Evolutionary conservation across 2,888 invertebrate species (phyloP).

Genomic region (Hyalella azteca): DNA sequence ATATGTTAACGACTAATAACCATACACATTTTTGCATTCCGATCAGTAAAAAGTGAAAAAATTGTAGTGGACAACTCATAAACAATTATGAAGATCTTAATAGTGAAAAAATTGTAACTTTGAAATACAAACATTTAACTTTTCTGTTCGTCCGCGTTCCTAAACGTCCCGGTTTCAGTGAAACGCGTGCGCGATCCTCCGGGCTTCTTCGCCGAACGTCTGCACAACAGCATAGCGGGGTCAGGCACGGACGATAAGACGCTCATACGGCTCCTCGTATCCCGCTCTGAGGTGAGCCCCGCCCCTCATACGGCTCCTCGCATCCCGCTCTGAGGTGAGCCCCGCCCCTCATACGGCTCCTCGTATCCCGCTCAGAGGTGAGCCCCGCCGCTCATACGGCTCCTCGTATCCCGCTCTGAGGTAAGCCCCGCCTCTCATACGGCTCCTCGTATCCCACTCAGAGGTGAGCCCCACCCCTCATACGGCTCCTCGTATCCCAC

Average conservation of each 20-base stretch:
- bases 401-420: conserved; percentile 55
- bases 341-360: conserved; percentile 54
- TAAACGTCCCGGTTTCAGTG: conserved; percentile 45
- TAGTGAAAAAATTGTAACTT: too few relatives aligned
- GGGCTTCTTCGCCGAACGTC: conserved; percentile 51
- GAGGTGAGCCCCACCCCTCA: too few relatives aligned
- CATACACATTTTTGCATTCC: too few relatives aligned
- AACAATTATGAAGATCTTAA: too few relatives aligned
- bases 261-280: conserved; percentile 53
- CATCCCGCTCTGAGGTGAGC: conserved; percentile 56
- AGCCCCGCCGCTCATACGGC: conserved; percentile 53
- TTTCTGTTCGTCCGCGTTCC: too few relatives aligned
- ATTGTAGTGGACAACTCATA: too few relatives aligned
- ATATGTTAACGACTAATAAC: too few relatives aligned
- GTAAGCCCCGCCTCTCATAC: conserved; percentile 53
- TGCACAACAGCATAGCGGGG: conserved; percentile 49
- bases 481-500: too few relatives aligned
- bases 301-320: conserved; percentile 54
- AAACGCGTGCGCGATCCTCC: conserved; percentile 52
- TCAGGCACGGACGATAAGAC: conserved; percentile 57
- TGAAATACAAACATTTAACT: too few relatives aligned
- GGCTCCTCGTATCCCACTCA: conserved; percentile 52
- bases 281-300: conserved; percentile 55
- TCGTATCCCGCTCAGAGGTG: conserved; percentile 56
- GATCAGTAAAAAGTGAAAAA: too few relatives aligned